Evolutionary conservation across 1,140 invertebrate genomes (phyloP).

Genomic region (Nasonia longicornis): DNA sequence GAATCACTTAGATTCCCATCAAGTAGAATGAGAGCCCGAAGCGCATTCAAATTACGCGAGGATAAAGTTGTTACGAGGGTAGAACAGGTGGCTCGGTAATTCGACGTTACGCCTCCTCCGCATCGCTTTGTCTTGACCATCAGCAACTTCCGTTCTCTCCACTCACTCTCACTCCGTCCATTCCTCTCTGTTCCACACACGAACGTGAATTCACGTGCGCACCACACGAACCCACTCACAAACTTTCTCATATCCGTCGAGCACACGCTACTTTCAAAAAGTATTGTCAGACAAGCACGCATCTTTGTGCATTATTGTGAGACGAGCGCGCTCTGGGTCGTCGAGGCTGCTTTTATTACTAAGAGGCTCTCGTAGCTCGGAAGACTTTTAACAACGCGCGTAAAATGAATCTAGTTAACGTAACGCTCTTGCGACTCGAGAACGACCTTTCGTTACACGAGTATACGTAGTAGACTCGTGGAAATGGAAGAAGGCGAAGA

Average conservation of each 20-base stretch:
- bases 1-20: not conserved
- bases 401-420: conserved; percentile 26
- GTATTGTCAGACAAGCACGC: conserved; percentile 32
- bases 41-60: conserved; percentile 43
- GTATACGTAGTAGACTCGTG: not conserved
- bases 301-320: not conserved
- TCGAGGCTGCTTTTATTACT: conserved; percentile 16
- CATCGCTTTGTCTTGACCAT: conserved; percentile 37
- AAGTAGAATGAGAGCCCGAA: conserved; percentile 14
- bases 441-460: not conserved
- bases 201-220: not conserved
- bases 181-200: not conserved
- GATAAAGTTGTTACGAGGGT: conserved; percentile 55
- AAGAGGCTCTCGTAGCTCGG: conserved; percentile 14
- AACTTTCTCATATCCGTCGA: conserved; percentile 8
- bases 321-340: conserved; percentile 3
- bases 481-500: not conserved
- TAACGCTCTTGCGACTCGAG: not conserved
- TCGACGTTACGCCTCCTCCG: conserved; percentile 47
- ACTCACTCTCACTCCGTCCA: conserved; percentile 17
- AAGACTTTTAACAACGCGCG: conserved; percentile 19
- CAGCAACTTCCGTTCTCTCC: conserved; percentile 53
- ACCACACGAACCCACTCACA: not conserved
- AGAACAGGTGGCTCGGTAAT: conserved; percentile 57
- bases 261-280: conserved; percentile 10